Base-by-base conservation (phyloP, 2,113 vertebrate species). In the Hystrix brachyura region DNA sequence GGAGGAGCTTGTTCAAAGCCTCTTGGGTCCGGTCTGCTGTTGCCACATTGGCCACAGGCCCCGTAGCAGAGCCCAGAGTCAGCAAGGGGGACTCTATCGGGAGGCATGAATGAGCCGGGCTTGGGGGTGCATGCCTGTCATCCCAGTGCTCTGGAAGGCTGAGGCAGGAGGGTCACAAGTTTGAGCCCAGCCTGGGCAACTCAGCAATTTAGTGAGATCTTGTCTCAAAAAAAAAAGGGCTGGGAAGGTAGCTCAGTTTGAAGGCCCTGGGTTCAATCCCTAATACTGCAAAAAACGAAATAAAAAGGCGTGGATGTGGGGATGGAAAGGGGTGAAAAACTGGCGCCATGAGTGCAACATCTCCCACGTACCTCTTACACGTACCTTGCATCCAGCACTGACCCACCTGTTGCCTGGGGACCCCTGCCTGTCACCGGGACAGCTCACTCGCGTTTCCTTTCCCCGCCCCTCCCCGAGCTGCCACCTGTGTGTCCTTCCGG, bases 261-360 rank as follows among this genome's bases (percentile, higher is more conserved):
- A 18, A 7, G 3, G 13, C 19, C 23, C 72, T 48, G 43, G 23
- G 46, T 76, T 29, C 46, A 48, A 15, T 48, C 23, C 43, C 74
- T 51, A 51, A 29, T 29, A 51, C 46, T 51, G 13, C 43, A 78
- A 51, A 76, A 29, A 32, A 71, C 15, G 5, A n/a, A 43, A 71
- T 23, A 9, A n/a, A 43, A 27, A 13, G 29, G 0, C 25, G 0
- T 11, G 34, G 71, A 29, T 11, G 1, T 13, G 12, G 67, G 27
- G 38, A 9, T 38, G 3, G 7, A n/a, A 64, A 43, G 65, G 55
- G 21, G 0, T 13, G 5, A 17, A n/a, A 59, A n/a, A 2, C 3
- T 25, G 4, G 74, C 23, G 27, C 29, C 7, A 0, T 21, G 13
- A 55, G 19, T 65, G 43, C 34, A n/a, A 0, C 4, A 14, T 27